Evolutionary conservation across 37 sponge, comb jelly and placozoan species (phyloP).

Genomic region (Halichondria panicea): DNA sequence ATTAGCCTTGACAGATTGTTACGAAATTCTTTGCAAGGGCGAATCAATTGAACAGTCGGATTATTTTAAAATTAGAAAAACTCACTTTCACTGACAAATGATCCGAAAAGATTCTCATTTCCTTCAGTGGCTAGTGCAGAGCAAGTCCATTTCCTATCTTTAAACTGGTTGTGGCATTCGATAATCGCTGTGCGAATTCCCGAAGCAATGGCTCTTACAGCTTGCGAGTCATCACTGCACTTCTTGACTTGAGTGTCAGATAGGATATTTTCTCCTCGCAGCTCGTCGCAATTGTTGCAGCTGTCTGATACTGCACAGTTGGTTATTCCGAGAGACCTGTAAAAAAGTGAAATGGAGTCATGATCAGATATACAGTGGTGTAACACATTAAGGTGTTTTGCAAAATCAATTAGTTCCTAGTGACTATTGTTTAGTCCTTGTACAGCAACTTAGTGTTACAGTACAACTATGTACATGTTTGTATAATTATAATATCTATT

Average conservation of each 20-base stretch:
- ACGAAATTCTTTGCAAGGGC: too few relatives aligned
- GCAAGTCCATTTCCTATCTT: conserved; percentile 55
- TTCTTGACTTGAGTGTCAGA: not conserved
- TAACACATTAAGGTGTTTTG: too few relatives aligned
- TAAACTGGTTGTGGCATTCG: conserved; percentile 49
- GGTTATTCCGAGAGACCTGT: conserved; percentile 18
- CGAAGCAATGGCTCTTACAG: conserved; percentile 21
- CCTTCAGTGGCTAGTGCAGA: conserved; percentile 42
- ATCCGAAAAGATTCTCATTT: conserved; percentile 49
- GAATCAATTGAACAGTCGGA: too few relatives aligned
- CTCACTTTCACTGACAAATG: conserved; percentile 39
- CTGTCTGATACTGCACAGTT: not conserved
- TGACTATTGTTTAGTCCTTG: too few relatives aligned
- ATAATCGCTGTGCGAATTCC: conserved; percentile 34
- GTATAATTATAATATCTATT: too few relatives aligned
- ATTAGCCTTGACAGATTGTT: too few relatives aligned
- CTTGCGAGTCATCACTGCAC: conserved; percentile 9
- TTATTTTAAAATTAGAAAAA: too few relatives aligned
- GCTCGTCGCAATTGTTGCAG: conserved; percentile 15
- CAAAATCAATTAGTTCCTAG: too few relatives aligned
- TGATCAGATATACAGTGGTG: too few relatives aligned
- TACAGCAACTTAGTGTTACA: too few relatives aligned
- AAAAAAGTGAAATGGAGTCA: conserved; percentile 1
- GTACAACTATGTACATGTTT: too few relatives aligned
- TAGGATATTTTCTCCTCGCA: not conserved